Evolutionary conservation across 2,888 invertebrate genomes (phyloP), one percentile per base, ranked within the genome.

Genomic region (Tetrapedia diversipes): DNA sequence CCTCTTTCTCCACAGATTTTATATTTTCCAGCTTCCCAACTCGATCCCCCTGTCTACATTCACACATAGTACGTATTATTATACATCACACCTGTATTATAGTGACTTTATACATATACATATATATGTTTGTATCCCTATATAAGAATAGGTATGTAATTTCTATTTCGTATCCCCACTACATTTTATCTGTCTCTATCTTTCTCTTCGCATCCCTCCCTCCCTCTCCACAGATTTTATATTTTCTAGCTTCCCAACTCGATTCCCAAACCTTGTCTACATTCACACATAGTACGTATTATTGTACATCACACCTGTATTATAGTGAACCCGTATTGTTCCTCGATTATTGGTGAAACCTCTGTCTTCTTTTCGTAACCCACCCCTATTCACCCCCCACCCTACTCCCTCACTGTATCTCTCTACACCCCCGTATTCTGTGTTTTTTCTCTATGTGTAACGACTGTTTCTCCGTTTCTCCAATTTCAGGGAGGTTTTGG

Each of bases 401-500:
- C 77, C 54, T 65, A 0, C 27, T 29, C 19, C 4, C 4, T 45
- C 14, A 22, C 11, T 27, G 41, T 45, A 54, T 7, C 37, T 57
- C 37, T 27, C 2, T 27, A 45, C 16, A 29, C 43, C 78, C 66
- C 74, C 59, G 67, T 82, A 64, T 80, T 83, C 79, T 84, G 81
- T 80, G 85, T 87, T 87, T 51, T 51, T 65, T 86, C 87, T 91
- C 89, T 91, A 86, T 91, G 90, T 92, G 92, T 92, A 92, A 92
- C 91, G 85, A 91, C 90, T 91, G 87, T 89, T 92, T 91, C 91
- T 91, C 88, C 90, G 88, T 92, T 90, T 92, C 91, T 92, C 90
- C 91, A 90, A 95, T 95, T 95, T 94, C 95, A 96, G 96, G 95
- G 94, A 94, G 95, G 95, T 95, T 96, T 96, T 96, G 97, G 97